Conservation (phyloP, 2,888 invertebrate genomes). For the Pyrrhosoma nymphula region DNA sequence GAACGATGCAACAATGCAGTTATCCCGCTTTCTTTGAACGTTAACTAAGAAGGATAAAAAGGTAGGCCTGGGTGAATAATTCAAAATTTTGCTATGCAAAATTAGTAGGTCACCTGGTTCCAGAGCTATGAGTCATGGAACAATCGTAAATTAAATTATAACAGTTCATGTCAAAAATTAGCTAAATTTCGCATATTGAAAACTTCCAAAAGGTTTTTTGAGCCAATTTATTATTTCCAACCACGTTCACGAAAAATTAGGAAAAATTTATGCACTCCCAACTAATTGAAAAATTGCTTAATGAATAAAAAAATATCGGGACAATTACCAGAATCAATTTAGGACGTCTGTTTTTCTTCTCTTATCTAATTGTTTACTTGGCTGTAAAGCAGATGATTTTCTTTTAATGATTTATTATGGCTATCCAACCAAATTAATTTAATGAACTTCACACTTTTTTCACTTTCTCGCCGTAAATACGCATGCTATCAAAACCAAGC, state of each 20-base stretch:
- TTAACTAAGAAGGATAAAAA: neutral
- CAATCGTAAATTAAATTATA: no score
- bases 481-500: neutral
- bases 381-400: neutral
- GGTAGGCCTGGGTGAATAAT: neutral
- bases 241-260: no score
- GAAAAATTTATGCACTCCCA: no score
- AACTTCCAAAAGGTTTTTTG: no score
- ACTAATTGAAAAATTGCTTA: no score
- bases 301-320: neutral
- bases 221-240: no score
- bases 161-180: no score
- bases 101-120: neutral
- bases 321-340: neutral
- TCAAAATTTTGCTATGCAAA: neutral
- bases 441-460: neutral
- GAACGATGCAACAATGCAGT: neutral
- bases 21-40: neutral
- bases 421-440: neutral
- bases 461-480: neutral
- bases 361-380: neutral
- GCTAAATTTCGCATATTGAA: no score
- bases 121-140: neutral
- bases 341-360: neutral
- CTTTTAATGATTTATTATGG: neutral